These are phyloP conservation scores for Gymnocephalus cernua DNA, from an alignment of 2,113 vertebrate species.

Conservation along the genomic window DNA sequence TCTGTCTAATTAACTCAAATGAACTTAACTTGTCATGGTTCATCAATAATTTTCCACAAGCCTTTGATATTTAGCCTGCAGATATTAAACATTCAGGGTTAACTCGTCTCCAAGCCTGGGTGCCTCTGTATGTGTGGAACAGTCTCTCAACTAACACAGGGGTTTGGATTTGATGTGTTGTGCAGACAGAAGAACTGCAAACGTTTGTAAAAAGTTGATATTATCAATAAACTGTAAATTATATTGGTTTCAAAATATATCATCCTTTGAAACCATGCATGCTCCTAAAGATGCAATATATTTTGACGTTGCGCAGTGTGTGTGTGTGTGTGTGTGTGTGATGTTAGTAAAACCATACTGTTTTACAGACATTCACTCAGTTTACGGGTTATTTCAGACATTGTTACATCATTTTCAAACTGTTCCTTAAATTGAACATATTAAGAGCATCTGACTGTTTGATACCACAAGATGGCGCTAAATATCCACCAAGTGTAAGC, in stretches of 20 bases:
- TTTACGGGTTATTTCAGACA: neutral
- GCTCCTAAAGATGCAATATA: neutral
- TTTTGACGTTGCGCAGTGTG: neutral
- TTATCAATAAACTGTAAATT: neutral
- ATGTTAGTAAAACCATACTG: neutral
- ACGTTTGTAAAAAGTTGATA: neutral
- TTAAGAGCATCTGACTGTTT: neutral
- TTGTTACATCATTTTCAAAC: neutral
- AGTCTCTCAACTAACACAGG: constrained; percentile 9
- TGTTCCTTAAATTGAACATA: neutral
- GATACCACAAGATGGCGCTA: constrained; percentile 58
- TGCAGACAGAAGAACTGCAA: constrained; percentile 15
- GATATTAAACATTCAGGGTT: constrained; percentile 86
- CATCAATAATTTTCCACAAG: constrained; percentile 74
- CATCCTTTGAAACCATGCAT: neutral
- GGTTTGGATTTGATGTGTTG: constrained; percentile 27
- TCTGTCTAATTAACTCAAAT: constrained; percentile 78
- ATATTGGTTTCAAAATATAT: neutral
- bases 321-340: neutral
- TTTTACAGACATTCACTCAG: neutral
- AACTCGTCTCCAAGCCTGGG: constrained; percentile 71
- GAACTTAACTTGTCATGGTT: constrained; percentile 89
- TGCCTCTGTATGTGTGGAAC: constrained; percentile 23
- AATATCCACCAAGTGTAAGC: neutral
- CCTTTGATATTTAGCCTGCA: constrained; percentile 94